Conservation (phyloP, 2,797 vertebrate species). For the Neomorphus geoffroyi region DNA sequence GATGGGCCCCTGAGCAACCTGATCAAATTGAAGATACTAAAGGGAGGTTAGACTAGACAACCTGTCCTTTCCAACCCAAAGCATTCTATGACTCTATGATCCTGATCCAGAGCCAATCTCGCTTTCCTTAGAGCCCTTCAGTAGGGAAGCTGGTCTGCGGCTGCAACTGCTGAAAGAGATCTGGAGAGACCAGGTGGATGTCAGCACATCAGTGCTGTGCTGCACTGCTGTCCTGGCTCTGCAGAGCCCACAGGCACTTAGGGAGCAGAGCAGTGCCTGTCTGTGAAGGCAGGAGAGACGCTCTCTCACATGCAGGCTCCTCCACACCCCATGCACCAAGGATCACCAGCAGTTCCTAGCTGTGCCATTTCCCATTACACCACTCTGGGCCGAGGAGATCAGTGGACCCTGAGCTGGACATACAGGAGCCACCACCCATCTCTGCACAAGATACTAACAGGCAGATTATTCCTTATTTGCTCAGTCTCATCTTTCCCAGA, state of each 20-base stretch:
- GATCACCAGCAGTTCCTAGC: background rate
- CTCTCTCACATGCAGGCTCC: background rate
- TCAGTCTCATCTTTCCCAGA: background rate
- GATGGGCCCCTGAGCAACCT: no score
- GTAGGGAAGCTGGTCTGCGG: accelerated
- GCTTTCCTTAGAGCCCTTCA: background rate
- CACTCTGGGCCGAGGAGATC: background rate
- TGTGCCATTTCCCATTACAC: background rate
- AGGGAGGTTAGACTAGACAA: no score
- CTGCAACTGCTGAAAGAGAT: background rate
- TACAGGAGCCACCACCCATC: background rate
- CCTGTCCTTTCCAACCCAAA: no score
- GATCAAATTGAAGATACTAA: no score
- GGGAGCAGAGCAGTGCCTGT: background rate
- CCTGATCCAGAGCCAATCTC: background rate
- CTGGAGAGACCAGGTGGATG: background rate
- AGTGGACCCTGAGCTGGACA: background rate
- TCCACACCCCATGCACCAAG: accelerated
- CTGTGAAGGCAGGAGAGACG: accelerated
- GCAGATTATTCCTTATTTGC: background rate
- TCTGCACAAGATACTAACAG: background rate
- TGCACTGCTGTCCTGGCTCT: background rate
- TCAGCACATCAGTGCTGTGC: accelerated
- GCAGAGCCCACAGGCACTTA: background rate
- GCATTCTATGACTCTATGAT: no score